phyloP scores from a whole-genome alignment of 2,113 vertebrate genomes.

The Lagopus muta region DNA sequence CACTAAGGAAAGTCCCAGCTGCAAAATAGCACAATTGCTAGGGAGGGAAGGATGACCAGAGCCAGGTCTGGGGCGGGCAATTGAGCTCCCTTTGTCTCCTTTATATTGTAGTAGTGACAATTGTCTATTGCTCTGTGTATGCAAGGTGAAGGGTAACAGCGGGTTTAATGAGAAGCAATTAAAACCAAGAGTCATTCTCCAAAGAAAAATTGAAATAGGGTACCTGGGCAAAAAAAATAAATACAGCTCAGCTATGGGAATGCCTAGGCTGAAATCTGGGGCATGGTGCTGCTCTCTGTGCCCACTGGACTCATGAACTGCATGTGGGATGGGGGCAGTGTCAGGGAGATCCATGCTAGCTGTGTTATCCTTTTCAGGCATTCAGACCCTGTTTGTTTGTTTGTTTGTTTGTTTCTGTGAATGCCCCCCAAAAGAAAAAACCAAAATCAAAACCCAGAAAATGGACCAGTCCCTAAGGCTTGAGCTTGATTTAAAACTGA shows the following conservation, averaged over 20 bases:
- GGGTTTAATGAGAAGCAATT: background rate
- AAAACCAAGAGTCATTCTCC: background rate
- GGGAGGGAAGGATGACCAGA: background rate
- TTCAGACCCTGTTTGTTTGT: background rate
- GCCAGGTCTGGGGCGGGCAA: background rate
- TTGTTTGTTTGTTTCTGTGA: background rate
- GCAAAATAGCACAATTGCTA: background rate
- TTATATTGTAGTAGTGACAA: accelerated
- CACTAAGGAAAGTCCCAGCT: background rate
- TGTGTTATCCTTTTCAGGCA: background rate
- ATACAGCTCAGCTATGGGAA: background rate
- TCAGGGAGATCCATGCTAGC: accelerated
- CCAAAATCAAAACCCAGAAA: background rate
- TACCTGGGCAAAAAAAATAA: background rate
- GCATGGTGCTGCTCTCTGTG: background rate
- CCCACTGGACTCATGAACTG: background rate
- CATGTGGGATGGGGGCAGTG: background rate
- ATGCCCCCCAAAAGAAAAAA: background rate
- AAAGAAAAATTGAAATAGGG: background rate
- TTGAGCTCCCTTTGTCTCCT: background rate
- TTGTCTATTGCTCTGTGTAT: background rate
- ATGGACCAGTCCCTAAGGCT: background rate
- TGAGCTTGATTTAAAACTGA: constrained; percentile 51
- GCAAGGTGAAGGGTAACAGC: background rate
- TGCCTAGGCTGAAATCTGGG: background rate